phyloP scores from a whole-genome alignment of 2,113 vertebrate genomes.

The Numenius arquata region DNA sequence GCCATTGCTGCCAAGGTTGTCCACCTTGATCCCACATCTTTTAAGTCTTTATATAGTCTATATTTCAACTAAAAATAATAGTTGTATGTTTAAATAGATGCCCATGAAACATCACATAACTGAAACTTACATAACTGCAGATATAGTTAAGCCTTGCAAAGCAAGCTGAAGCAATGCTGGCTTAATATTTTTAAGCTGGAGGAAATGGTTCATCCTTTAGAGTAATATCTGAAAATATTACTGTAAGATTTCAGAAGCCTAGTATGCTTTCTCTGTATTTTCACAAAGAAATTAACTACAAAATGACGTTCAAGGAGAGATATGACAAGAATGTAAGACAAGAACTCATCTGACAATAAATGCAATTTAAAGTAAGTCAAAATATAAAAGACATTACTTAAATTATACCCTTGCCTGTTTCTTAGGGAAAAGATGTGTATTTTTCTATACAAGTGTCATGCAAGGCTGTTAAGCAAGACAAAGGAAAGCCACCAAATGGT shows the following conservation, averaged over 20 bases:
- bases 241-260: constrained; percentile 14
- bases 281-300: neutral
- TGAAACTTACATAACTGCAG: constrained; percentile 62
- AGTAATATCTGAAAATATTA: constrained; percentile 29
- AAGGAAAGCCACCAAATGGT: neutral
- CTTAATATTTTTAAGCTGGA: constrained; percentile 54
- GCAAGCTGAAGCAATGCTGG: constrained; percentile 64
- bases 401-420: neutral
- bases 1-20: constrained; percentile 99
- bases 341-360: neutral
- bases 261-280: neutral
- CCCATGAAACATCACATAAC: constrained; percentile 55
- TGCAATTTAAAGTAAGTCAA: neutral
- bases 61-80: constrained; percentile 72
- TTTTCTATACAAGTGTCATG: neutral
- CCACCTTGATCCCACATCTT: constrained; percentile 99
- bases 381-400: neutral
- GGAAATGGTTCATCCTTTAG: constrained; percentile 44
- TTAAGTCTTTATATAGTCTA: constrained; percentile 72
- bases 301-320: neutral
- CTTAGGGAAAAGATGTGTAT: neutral
- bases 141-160: constrained; percentile 57
- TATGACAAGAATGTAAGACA: neutral
- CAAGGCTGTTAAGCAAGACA: neutral
- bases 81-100: constrained; percentile 65